Evolutionary conservation across 1,140 invertebrate species (phyloP).

Genomic region (Antheraea mylitta): DNA sequence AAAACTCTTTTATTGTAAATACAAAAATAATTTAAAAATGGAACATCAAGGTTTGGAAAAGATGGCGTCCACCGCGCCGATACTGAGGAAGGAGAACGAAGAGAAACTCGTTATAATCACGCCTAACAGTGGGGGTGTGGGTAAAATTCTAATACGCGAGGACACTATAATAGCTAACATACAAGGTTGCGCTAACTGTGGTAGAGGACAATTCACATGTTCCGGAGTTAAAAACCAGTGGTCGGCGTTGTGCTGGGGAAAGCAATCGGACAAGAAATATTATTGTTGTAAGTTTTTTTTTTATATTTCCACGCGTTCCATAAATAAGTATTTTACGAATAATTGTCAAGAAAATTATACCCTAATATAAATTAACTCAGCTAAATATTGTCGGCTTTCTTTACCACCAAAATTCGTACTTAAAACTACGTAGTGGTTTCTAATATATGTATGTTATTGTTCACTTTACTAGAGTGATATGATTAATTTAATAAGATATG

Average conservation of each 20-base stretch:
- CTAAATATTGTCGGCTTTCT: no score
- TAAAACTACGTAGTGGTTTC: no score
- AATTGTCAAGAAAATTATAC: no score
- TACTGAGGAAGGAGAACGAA: conserved; percentile 46
- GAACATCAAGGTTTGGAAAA: conserved; percentile 49
- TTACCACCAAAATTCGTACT: no score
- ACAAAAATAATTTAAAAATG: conserved; percentile 34
- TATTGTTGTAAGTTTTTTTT: conserved; percentile 56
- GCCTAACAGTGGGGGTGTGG: conserved; percentile 36
- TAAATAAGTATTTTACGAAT: no score
- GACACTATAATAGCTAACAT: conserved; percentile 58
- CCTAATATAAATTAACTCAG: no score
- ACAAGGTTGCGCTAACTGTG: conserved; percentile 59
- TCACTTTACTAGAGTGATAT: no score
- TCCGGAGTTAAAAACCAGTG: conserved; percentile 59
- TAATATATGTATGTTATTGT: no score
- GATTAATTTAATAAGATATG: no score
- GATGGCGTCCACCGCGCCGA: conserved; percentile 40
- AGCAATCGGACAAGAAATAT: conserved; percentile 60
- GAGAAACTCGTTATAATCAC: conserved; percentile 45
- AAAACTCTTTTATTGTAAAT: no score
- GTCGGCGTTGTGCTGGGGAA: conserved; percentile 65
- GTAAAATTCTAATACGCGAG: conserved; percentile 60
- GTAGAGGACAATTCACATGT: conserved; percentile 56
- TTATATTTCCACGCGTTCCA: no score